Conservation (phyloP, 2,888 invertebrate species). For the Andricus curvator region DNA sequence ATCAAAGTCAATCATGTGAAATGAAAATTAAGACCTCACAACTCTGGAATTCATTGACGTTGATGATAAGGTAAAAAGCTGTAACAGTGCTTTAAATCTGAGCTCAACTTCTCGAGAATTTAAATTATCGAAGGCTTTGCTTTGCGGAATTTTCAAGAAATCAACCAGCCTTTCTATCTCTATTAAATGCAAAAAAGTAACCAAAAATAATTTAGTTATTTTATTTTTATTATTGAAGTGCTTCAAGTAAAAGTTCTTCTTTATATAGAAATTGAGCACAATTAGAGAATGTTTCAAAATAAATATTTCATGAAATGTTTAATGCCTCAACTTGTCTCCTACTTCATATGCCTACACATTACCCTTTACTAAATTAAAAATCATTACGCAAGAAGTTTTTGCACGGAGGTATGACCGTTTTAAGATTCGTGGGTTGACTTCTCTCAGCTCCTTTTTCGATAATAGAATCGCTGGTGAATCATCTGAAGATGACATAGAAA, state of each 20-base stretch:
- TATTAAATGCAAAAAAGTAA: background rate
- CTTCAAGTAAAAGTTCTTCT: no score
- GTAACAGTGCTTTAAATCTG: constrained; percentile 15
- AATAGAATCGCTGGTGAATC: constrained; percentile 10
- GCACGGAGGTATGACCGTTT: constrained; percentile 17
- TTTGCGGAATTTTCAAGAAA: background rate
- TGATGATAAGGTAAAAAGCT: constrained; percentile 17
- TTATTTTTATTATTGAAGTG: no score
- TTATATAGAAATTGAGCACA: background rate
- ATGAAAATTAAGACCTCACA: constrained; percentile 4
- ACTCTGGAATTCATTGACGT: constrained; percentile 22
- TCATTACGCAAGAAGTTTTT: constrained; percentile 34
- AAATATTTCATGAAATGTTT: background rate
- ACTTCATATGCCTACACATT: constrained; percentile 4
- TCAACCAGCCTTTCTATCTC: background rate
- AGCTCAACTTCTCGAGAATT: background rate
- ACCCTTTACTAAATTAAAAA: constrained; percentile 10
- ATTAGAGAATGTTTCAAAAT: background rate
- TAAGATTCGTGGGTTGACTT: constrained; percentile 28
- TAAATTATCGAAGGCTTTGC: background rate
- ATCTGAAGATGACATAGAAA: background rate
- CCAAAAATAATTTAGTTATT: background rate
- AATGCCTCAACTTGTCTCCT: background rate
- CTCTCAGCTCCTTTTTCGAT: constrained; percentile 33
- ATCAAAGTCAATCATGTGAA: background rate